Conservation (phyloP, 2,797 vertebrate genomes). For the Acropternis orthonyx region DNA sequence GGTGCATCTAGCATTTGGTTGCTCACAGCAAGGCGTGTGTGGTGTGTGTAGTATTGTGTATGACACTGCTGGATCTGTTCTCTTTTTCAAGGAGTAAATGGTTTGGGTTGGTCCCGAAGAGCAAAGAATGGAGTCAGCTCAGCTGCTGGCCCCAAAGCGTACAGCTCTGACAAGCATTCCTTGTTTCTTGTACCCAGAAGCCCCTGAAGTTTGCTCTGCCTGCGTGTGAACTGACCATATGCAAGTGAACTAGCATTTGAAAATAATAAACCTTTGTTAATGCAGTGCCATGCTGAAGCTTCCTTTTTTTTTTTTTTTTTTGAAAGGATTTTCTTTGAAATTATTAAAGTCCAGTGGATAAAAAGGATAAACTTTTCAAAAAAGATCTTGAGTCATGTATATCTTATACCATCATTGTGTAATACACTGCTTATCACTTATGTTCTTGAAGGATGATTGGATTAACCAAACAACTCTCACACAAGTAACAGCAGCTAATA, state of each 20-base stretch:
- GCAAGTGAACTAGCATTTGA: neutral
- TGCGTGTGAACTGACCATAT: rapidly evolving
- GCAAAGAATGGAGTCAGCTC: neutral
- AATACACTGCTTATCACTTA: neutral
- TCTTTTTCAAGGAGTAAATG: neutral
- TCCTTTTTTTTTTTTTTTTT: too few relatives aligned
- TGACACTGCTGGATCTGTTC: neutral
- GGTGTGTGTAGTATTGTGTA: neutral
- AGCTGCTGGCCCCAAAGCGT: neutral
- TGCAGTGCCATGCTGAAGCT: neutral
- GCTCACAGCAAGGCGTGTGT: neutral
- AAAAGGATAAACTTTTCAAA: neutral
- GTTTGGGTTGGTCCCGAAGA: neutral
- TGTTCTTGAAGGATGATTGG: neutral
- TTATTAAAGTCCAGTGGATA: neutral
- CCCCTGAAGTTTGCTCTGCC: neutral
- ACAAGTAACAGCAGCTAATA: neutral
- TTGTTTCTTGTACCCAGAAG: neutral
- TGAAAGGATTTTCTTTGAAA: neutral
- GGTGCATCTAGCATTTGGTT: neutral
- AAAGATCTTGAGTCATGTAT: neutral
- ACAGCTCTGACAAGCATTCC: neutral
- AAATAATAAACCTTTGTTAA: neutral
- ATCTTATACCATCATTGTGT: neutral
- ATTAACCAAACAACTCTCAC: neutral